phyloP scores from a whole-genome alignment of 64 coral and sea anemone species.

The Stichodactyla helianthus region DNA sequence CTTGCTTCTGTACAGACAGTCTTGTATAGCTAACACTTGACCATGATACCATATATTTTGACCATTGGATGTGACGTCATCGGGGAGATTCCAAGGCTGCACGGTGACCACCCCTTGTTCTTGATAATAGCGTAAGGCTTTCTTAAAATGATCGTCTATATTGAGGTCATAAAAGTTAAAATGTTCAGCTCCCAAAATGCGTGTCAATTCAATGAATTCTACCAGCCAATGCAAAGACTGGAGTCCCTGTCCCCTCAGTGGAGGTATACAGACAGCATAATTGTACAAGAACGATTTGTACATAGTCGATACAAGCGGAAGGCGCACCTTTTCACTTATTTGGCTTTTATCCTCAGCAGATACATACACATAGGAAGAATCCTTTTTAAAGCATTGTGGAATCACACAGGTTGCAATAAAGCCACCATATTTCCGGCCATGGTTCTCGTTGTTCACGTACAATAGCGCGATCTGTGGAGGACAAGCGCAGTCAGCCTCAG shows the following conservation, averaged over 20 bases:
- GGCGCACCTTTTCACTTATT: background rate
- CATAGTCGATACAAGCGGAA: background rate
- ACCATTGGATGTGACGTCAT: background rate
- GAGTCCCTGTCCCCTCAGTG: constrained; percentile 7
- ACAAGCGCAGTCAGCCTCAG: background rate
- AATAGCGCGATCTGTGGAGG: background rate
- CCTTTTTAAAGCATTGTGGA: background rate
- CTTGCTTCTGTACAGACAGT: constrained; percentile 42
- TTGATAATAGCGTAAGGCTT: constrained; percentile 33
- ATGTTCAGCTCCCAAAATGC: constrained; percentile 42
- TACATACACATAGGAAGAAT: constrained; percentile 1
- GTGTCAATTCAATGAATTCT: constrained; percentile 49
- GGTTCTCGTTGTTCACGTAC: constrained; percentile 50
- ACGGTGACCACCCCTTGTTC: constrained; percentile 27
- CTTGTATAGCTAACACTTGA: constrained; percentile 34
- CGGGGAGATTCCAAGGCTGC: constrained; percentile 41
- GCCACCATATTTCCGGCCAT: constrained; percentile 22
- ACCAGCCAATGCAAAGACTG: constrained; percentile 4
- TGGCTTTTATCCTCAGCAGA: constrained; percentile 7
- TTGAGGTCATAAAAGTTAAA: constrained; percentile 47
- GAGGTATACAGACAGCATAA: constrained; percentile 51
- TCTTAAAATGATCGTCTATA: background rate
- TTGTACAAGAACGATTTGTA: background rate
- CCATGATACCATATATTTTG: constrained; percentile 43
- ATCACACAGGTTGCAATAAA: constrained; percentile 24